Evolutionary conservation across 1,140 invertebrate genomes (phyloP).

Genomic region (Lethocerus indicus): DNA sequence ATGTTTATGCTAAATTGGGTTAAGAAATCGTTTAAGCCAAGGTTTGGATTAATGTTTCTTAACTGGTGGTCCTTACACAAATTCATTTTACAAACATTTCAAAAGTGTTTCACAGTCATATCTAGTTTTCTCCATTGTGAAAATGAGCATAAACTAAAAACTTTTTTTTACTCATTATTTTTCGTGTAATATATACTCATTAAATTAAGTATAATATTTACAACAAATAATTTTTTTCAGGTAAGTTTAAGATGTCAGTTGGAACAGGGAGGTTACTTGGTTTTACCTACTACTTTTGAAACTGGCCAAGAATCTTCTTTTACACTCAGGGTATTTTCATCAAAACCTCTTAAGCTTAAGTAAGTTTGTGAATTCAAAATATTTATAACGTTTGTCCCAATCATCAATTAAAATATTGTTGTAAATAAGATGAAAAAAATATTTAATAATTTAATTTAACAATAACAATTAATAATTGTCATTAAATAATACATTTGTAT

Average conservation of each 20-base stretch:
- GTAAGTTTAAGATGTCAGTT: conserved; percentile 51
- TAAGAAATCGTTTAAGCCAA: too few relatives aligned
- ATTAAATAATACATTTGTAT: not conserved
- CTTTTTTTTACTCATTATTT: too few relatives aligned
- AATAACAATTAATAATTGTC: not conserved
- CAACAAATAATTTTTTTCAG: too few relatives aligned
- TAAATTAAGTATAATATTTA: too few relatives aligned
- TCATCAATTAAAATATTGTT: not conserved
- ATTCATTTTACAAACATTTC: too few relatives aligned
- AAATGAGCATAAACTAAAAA: too few relatives aligned
- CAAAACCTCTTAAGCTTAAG: conserved; percentile 66
- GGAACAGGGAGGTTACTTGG: conserved; percentile 65
- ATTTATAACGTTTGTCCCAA: not conserved
- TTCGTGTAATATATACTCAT: not conserved
- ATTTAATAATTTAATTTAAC: not conserved
- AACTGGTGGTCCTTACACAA: too few relatives aligned
- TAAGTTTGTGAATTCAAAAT: conserved; percentile 27
- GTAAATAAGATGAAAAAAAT: not conserved
- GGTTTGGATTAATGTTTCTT: too few relatives aligned
- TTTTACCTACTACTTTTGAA: conserved; percentile 83
- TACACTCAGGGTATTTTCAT: conserved; percentile 64
- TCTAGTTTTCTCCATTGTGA: too few relatives aligned
- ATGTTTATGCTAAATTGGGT: too few relatives aligned
- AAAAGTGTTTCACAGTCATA: too few relatives aligned
- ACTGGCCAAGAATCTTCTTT: conserved; percentile 77